A percentile compares a stretch with the other conserved stretches of the same genome.
phyloP scores from a whole-genome alignment of 1,140 invertebrate genomes.

The Tachypleus tridentatus region DNA sequence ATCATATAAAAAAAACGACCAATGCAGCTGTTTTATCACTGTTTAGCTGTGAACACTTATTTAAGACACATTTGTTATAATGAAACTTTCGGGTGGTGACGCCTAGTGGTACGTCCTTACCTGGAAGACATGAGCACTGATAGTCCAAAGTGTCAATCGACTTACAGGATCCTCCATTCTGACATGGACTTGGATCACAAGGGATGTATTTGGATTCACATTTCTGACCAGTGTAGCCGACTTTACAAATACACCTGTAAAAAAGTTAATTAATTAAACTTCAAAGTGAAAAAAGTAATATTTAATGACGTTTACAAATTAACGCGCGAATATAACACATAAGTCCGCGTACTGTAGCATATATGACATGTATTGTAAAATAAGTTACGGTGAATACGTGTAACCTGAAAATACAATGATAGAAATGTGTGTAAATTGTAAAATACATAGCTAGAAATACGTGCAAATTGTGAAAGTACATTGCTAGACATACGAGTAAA shows the following conservation, averaged over 20 bases:
- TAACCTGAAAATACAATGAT: background rate
- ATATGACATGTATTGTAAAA: background rate
- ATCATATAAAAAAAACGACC: too few relatives aligned
- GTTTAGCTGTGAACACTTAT: background rate
- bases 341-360: background rate
- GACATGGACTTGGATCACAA: conserved; percentile 76
- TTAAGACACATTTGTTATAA: background rate
- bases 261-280: conserved; percentile 18
- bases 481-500: too few relatives aligned
- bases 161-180: conserved; percentile 73
- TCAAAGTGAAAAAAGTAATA: background rate
- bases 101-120: conserved; percentile 41
- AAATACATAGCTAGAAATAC: too few relatives aligned
- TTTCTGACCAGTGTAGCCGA: conserved; percentile 76
- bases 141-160: conserved; percentile 60
- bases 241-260: conserved; percentile 71
- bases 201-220: conserved; percentile 82
- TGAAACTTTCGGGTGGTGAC: background rate
- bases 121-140: conserved; percentile 68
- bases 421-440: too few relatives aligned
- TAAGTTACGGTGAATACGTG: background rate
- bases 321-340: background rate
- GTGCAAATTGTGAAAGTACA: too few relatives aligned
- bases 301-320: background rate
- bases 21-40: background rate